Conservation (phyloP, 2,888 invertebrate species). For the Pyrochroa serraticornis region DNA sequence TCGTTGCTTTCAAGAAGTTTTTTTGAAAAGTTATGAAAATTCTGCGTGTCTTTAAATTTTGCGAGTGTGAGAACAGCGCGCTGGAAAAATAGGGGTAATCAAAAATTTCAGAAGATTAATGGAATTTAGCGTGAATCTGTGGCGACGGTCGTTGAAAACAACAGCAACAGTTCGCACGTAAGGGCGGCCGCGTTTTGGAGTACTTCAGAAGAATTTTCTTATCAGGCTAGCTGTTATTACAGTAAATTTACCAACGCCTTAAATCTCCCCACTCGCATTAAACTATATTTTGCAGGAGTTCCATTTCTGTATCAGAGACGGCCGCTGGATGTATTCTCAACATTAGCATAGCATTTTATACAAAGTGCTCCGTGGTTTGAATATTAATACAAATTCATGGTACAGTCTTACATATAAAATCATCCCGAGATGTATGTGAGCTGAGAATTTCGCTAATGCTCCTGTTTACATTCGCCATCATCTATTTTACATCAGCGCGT, state of each 20-base stretch:
- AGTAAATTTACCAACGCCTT: conserved; percentile 43
- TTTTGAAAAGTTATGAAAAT: too few relatives aligned
- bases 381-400: conserved; percentile 50
- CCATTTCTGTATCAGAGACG: conserved; percentile 28
- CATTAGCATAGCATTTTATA: conserved; percentile 53
- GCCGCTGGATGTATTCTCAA: conserved; percentile 43
- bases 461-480: conserved; percentile 40
- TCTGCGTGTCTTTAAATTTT: neutral
- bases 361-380: conserved; percentile 51
- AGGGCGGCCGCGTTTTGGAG: too few relatives aligned
- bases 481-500: conserved; percentile 37
- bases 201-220: conserved; percentile 28
- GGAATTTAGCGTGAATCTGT: too few relatives aligned
- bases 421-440: conserved; percentile 39
- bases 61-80: neutral
- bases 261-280: conserved; percentile 42
- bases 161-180: too few relatives aligned
- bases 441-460: conserved; percentile 38
- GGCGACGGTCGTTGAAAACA: too few relatives aligned
- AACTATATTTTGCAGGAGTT: conserved; percentile 38
- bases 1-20: neutral
- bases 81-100: too few relatives aligned
- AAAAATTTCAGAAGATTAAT: too few relatives aligned
- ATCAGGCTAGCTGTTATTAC: conserved; percentile 42
- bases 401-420: conserved; percentile 44